Evolutionary conservation across 2,888 invertebrate genomes (phyloP).

Genomic region (Heliconius ethilla): DNA sequence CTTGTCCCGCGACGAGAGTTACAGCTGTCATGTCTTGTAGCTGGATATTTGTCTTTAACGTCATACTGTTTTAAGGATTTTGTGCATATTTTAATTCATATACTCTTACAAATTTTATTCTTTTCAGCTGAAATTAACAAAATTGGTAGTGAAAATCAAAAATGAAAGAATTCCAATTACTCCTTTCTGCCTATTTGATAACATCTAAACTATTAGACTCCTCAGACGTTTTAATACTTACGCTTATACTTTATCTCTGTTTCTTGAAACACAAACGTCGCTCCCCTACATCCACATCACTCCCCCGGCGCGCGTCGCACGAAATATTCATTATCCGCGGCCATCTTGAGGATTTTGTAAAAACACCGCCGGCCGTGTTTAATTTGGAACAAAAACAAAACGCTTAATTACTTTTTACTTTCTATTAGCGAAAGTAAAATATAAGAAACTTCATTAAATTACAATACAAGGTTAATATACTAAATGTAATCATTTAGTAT

Average conservation of each 20-base stretch:
- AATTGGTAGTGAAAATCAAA: no score
- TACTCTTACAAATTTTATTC: neutral
- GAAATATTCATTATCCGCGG: neutral
- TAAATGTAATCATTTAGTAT: no score
- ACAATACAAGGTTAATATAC: neutral
- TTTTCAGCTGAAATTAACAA: no score
- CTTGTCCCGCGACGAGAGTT: slow-evolving; percentile 8
- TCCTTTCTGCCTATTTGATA: no score
- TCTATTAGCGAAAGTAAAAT: slow-evolving; percentile 17
- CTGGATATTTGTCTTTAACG: neutral
- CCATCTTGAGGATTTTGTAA: neutral
- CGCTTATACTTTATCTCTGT: no score
- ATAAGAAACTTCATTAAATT: neutral
- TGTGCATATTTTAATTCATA: neutral
- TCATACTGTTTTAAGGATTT: no score
- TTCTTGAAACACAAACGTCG: no score
- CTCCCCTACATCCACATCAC: no score
- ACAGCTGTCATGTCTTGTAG: slow-evolving; percentile 13
- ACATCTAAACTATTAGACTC: no score
- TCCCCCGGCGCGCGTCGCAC: no score
- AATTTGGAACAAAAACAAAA: slow-evolving; percentile 10
- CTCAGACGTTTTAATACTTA: no score
- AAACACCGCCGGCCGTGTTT: neutral
- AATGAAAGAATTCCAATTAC: no score
- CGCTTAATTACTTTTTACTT: slow-evolving; percentile 8